A percentile compares a stretch with the other conserved stretches of the same genome.
Conservation (phyloP, 2,888 invertebrate genomes). For the Oscheius sp. region DNA sequence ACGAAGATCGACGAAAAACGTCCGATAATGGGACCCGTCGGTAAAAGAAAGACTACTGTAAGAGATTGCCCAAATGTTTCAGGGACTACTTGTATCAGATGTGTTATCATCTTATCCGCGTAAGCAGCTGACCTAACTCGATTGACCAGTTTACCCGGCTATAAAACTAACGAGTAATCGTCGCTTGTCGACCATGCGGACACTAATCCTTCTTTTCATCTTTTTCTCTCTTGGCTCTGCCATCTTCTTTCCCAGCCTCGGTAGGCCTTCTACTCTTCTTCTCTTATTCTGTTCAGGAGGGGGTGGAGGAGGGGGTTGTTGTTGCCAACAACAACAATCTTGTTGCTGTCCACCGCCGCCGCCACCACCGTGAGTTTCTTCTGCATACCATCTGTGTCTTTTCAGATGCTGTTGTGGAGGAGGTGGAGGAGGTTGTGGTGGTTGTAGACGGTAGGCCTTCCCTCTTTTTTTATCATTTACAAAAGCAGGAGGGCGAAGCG, state of each 20-base stretch:
- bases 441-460: conserved; percentile 5
- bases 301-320: conserved; percentile 31
- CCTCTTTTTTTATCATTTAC: background rate
- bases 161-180: too few species aligned
- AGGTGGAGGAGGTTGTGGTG: conserved; percentile 7
- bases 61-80: too few species aligned
- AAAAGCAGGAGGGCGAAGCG: conserved; percentile 25
- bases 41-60: too few species aligned
- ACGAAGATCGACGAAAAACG: too few species aligned
- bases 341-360: conserved; percentile 22
- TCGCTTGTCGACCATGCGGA: too few species aligned
- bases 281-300: conserved; percentile 29
- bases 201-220: background rate
- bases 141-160: too few species aligned
- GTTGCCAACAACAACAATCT: conserved; percentile 11
- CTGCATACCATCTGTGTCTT: background rate
- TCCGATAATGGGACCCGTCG: too few species aligned
- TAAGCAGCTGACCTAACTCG: too few species aligned
- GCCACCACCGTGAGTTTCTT: conserved; percentile 29
- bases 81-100: too few species aligned
- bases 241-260: background rate
- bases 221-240: background rate
- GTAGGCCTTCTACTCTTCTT: background rate
- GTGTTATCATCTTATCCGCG: too few species aligned
- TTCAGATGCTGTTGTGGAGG: conserved; percentile 27